phyloP scores from a whole-genome alignment of 2,888 invertebrate genomes.

The Megaustenia siamemsis region DNA sequence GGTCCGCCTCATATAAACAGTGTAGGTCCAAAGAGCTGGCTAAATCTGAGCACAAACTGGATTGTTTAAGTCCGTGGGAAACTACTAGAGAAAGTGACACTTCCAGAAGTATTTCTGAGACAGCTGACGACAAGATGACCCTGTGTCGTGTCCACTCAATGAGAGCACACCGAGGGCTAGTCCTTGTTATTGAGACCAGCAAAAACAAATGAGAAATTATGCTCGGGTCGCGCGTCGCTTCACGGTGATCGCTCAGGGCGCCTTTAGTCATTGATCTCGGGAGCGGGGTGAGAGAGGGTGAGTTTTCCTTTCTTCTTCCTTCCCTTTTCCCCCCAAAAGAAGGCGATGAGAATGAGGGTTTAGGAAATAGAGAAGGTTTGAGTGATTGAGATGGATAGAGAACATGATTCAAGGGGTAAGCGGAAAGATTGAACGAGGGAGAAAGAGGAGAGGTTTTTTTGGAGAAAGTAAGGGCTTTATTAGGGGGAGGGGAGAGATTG shows the following conservation, averaged over 20 bases:
- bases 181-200: conserved; percentile 30
- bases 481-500: neutral
- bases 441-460: neutral
- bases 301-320: neutral
- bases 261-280: conserved; percentile 17
- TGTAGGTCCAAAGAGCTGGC: neutral
- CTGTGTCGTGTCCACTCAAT: conserved; percentile 30
- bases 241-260: neutral
- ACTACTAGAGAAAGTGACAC: neutral
- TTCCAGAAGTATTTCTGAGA: conserved; percentile 19
- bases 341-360: no score
- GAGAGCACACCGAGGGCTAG: conserved; percentile 6
- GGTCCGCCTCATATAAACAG: no score
- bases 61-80: neutral
- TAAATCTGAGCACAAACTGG: neutral
- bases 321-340: no score
- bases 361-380: neutral
- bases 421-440: neutral
- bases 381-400: neutral
- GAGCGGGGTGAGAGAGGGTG: neutral
- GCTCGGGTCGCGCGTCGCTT: conserved; percentile 23
- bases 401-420: neutral
- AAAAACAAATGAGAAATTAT: conserved; percentile 46
- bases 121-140: neutral
- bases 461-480: no score